These are phyloP conservation scores for Lepilemur ruficaudatus DNA, from an alignment of 2,797 vertebrate genomes.

Conservation along the genomic window DNA sequence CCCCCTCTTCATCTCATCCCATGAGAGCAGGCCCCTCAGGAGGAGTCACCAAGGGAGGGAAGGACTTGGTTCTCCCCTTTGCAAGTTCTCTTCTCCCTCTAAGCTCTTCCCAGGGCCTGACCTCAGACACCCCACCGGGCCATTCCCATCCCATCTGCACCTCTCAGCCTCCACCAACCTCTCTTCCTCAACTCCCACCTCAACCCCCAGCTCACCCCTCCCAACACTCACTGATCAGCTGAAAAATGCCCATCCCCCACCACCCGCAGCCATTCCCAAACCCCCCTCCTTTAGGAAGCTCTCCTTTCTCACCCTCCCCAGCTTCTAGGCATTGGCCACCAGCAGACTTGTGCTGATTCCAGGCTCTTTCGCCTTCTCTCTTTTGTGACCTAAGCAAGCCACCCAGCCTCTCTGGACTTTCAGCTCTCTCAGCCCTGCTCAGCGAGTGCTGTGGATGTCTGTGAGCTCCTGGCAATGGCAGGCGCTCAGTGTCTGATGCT, in stretches of 20 bases:
- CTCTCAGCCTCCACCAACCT: background rate
- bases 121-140: background rate
- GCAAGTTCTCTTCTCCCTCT: background rate
- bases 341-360: background rate
- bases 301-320: background rate
- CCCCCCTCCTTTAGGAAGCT: background rate
- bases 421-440: background rate
- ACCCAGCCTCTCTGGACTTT: background rate
- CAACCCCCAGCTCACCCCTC: background rate
- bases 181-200: background rate
- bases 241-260: background rate
- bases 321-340: background rate
- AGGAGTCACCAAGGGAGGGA: background rate
- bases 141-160: background rate
- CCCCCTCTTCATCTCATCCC: background rate
- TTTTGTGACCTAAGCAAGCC: background rate
- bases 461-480: too few species aligned
- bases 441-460: background rate
- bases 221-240: background rate
- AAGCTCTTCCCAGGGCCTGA: background rate
- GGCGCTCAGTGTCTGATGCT: background rate
- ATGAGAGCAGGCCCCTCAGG: background rate
- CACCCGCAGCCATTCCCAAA: background rate
- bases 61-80: background rate
- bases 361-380: background rate